Conservation (phyloP, 1,140 invertebrate species). For the Dendroctonus valens region DNA sequence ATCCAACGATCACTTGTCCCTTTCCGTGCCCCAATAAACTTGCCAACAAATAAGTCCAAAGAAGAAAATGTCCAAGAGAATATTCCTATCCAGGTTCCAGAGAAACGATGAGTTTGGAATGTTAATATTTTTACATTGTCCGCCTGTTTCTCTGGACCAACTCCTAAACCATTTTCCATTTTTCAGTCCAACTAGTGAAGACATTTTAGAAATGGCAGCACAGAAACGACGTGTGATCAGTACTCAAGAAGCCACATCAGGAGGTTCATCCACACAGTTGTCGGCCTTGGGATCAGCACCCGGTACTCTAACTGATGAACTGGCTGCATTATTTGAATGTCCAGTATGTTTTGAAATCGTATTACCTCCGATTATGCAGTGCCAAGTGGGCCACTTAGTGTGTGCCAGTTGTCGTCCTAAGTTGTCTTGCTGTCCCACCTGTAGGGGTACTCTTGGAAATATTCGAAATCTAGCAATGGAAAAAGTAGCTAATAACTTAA, state of each 20-base stretch:
- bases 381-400: conserved; percentile 83
- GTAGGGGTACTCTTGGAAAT: conserved; percentile 93
- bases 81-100: background rate
- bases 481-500: conserved; percentile 95
- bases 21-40: background rate
- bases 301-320: conserved; percentile 72
- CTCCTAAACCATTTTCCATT: background rate
- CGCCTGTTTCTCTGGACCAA: background rate
- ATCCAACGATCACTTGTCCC: background rate
- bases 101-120: background rate
- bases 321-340: conserved; percentile 97
- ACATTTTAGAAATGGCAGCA: conserved; percentile 29
- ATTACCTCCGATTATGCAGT: conserved; percentile 90
- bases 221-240: conserved; percentile 41
- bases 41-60: background rate
- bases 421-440: conserved; percentile 95
- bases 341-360: conserved; percentile 99
- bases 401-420: conserved; percentile 96
- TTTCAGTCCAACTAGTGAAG: background rate
- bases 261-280: conserved; percentile 37
- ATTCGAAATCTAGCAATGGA: conserved; percentile 99
- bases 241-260: conserved; percentile 36
- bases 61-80: background rate
- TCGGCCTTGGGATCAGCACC: conserved; percentile 41
- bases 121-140: background rate